Conservation (phyloP, 2,797 vertebrate species). For the Galago senegalensis region DNA sequence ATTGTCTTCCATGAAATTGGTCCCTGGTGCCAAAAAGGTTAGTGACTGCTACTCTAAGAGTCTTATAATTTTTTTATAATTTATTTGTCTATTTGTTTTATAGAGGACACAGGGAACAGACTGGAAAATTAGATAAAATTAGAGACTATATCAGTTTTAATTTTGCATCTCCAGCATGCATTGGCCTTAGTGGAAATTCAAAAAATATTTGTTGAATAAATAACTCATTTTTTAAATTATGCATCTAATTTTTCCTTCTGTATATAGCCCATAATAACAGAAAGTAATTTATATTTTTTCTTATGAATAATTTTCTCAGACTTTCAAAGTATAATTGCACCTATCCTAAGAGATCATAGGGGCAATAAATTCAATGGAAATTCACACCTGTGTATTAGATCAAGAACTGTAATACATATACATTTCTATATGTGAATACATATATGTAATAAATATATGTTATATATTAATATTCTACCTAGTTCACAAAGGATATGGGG, state of each 20-base stretch:
- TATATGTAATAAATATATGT: neutral
- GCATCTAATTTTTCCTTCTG: neutral
- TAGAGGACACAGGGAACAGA: neutral
- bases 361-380: constrained; percentile 46
- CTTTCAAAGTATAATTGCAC: neutral
- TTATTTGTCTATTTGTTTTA: neutral
- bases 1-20: no score
- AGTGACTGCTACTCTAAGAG: neutral
- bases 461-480: neutral
- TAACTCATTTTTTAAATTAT: neutral
- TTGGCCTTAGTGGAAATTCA: neutral
- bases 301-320: neutral
- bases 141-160: neutral
- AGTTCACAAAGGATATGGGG: constrained; percentile 42
- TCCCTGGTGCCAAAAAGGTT: no score
- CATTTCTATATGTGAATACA: neutral
- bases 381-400: neutral
- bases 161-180: neutral
- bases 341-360: neutral
- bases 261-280: neutral
- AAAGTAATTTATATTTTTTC: constrained; percentile 6
- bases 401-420: constrained; percentile 18
- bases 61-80: neutral
- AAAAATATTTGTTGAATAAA: neutral
- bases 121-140: neutral